Base-by-base conservation (phyloP, 2,113 vertebrate genomes). In the Aspiorhynchus laticeps region DNA sequence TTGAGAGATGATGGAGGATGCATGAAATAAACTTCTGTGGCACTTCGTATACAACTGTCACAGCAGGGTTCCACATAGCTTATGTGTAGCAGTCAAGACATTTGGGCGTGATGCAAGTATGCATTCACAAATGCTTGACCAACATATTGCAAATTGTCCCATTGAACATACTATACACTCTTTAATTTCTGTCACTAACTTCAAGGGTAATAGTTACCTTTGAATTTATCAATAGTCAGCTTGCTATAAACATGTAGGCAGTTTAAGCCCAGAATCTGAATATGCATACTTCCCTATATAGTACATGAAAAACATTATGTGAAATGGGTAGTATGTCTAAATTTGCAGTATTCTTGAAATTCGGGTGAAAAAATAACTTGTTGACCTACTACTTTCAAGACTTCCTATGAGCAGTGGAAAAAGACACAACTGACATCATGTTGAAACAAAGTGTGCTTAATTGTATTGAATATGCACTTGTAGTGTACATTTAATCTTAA, bases 11-110 rank as follows among this genome's bases (percentile, higher is more conserved):
- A 73, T 46, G 61, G 33, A 69, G 48, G 71, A 80, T 2, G 71
- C 85, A 93, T 94, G 90, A 96, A 95, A 92, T 87, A 92, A 88
- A 88, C 92, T 94, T 95, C 96, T 96, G 94, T 95, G 92, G 90
- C 0, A 88, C 69, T 90, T 90, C 81, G 92, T 95, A 94, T 95
- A 95, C 91, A 93, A 93, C 91, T 91, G 95, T 88, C 89, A 88
- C 90, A 94, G 91, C 91, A 92, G 88, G 67, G 93, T 92, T 93
- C 93, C 77, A 88, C 43, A 89, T 83, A 90, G 94, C 95, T 94
- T 94, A 93, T 95, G 93, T 92, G 92, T 80, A 87, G 92, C 92
- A 93, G 92, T 94, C 91, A 17, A 93, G 88, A 83, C 90, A 89
- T 90, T 91, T 94, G 94, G 94, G 93, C 90, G 73, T 48, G 38